phyloP scores from a whole-genome alignment of 2,888 invertebrate species.

The Drosophila emarginata region DNA sequence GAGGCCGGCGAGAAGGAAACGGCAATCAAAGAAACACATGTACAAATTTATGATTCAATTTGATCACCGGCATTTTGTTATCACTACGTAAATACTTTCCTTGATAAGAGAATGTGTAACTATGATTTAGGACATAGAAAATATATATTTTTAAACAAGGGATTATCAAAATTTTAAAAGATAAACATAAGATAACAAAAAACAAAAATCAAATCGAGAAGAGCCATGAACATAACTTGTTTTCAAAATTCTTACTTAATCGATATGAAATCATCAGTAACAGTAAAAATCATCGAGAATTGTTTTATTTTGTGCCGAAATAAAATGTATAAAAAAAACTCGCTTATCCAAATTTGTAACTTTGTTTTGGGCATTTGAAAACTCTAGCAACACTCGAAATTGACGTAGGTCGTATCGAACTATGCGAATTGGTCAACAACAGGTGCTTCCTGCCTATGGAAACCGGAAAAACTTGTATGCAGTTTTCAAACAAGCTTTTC shows the following conservation, averaged over 20 bases:
- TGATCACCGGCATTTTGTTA: slow-evolving; percentile 6
- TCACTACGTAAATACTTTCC: slow-evolving; percentile 3
- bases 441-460: slow-evolving; percentile 22
- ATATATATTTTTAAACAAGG: slow-evolving; percentile 11
- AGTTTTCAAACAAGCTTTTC: slow-evolving; percentile 48
- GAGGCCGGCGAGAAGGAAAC: slow-evolving; percentile 14
- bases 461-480: slow-evolving; percentile 64
- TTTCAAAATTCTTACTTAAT: slow-evolving; percentile 23
- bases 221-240: slow-evolving; percentile 17
- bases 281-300: slow-evolving; percentile 3
- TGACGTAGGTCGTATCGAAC: slow-evolving; percentile 73
- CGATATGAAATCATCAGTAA: slow-evolving; percentile 44
- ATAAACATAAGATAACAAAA: neutral
- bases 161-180: neutral
- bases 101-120: slow-evolving; percentile 18
- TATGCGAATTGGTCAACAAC: slow-evolving; percentile 66
- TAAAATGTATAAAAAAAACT: no score
- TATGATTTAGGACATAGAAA: slow-evolving; percentile 2
- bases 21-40: neutral
- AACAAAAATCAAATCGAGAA: neutral
- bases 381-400: slow-evolving; percentile 41
- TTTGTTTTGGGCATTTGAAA: slow-evolving; percentile 10
- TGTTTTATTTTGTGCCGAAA: neutral
- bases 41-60: slow-evolving; percentile 20
- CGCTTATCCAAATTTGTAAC: slow-evolving; percentile 3